These are phyloP conservation scores for Lycaon pictus DNA, from an alignment of 2,113 vertebrate species.

Conservation along the genomic window DNA sequence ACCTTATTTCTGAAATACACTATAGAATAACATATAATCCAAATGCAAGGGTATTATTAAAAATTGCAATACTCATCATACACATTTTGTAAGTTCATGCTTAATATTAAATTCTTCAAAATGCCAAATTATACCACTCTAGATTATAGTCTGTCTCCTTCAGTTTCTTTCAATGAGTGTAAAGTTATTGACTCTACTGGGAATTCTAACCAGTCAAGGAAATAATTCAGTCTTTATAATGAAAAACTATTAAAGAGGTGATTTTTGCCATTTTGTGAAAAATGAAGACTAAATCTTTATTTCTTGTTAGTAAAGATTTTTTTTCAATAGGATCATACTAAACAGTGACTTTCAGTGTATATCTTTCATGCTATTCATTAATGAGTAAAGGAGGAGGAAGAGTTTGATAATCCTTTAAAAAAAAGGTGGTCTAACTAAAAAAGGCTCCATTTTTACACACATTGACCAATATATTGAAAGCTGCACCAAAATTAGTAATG, in stretches of 20 bases:
- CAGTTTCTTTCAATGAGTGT: conserved; percentile 51
- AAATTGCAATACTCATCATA: conserved; percentile 23
- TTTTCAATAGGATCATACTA: not conserved
- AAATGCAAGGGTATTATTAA: conserved; percentile 47
- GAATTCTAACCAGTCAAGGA: conserved; percentile 37
- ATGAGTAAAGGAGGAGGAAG: not conserved
- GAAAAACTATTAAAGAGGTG: conserved; percentile 58
- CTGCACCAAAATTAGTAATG: not conserved
- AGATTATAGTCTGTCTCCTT: conserved; percentile 66
- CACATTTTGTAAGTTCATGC: not conserved
- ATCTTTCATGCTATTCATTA: not conserved
- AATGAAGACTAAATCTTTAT: conserved; percentile 45
- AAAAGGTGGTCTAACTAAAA: not conserved
- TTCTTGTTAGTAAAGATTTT: not conserved
- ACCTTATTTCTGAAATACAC: conserved; percentile 68
- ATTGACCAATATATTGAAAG: not conserved
- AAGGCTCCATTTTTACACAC: not conserved
- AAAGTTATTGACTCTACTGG: conserved; percentile 56
- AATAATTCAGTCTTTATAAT: conserved; percentile 55
- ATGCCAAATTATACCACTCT: conserved; percentile 36
- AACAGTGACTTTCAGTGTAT: not conserved
- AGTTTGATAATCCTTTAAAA: not conserved
- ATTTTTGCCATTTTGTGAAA: conserved; percentile 56
- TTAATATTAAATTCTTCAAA: conserved; percentile 46
- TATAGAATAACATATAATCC: conserved; percentile 23